Evolutionary conservation across 2,888 invertebrate species (phyloP), one percentile per base, ranked within the genome.

Genomic region (Cheilosia variabilis): DNA sequence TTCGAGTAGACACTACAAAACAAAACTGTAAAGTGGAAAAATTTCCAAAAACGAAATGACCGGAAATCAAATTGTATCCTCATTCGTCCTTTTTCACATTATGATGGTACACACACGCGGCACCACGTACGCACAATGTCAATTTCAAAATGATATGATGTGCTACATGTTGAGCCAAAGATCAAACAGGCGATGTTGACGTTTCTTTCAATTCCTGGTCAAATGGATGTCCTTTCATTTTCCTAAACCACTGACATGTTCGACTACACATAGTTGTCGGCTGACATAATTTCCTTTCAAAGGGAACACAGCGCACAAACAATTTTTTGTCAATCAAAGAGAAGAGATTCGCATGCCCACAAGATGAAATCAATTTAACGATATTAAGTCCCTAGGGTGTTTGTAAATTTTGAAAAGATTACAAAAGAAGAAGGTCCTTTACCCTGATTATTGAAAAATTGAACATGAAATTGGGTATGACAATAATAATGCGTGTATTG

Each of bases 361-460:
- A 47, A 50, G 37, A n/a, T 27, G 43, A 86, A 81, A 72, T 81
- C 81, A 86, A 81, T 86, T 86, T 76, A 77, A 86, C 71, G 60
- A 86, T 81, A 86, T 86, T 86, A 81, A 86, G 81, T 77, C 81
- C 86, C 73, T 31, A 17, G 86, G 86, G 80, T 76, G 66, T 68
- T 72, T 79, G 75, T 66, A 78, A 77, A 60, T 69, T 83, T 83
- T 58, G 66, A 86, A 77, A 77, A 77, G 71, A 80, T 80, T 86
- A 79, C 80, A 52, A 84, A 71, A 50, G 55, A 66, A 47, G 34
- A 66, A 47, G 24, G 62, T 68, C 72, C 66, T 72, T 66, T 66
- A 17, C 57, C 37, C 50, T 81, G 86, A 77, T 86, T 86, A 86
- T 68, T 72, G 77, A 77, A 86, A 86, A 86, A 65, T 75, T 68